Evolutionary conservation across 2,797 vertebrate species (phyloP).

Genomic region (Pogonophryne albipinna): DNA sequence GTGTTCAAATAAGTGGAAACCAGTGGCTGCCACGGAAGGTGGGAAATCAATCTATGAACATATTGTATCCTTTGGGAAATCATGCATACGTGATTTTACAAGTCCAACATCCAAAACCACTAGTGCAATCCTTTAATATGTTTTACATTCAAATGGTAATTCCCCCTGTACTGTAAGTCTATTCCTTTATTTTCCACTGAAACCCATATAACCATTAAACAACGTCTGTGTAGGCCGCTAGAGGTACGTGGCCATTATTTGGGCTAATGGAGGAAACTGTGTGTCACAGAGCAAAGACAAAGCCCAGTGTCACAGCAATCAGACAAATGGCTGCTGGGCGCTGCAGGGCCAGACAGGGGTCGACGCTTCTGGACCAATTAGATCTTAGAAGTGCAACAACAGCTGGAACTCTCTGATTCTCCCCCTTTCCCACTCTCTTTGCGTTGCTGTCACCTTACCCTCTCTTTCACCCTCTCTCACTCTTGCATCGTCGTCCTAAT

Average conservation of each 20-base stretch:
- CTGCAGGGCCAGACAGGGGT: constrained; percentile 63
- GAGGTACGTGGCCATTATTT: constrained; percentile 67
- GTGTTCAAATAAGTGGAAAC: constrained; percentile 18
- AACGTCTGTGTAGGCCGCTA: constrained; percentile 54
- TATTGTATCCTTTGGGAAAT: constrained; percentile 12
- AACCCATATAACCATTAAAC: constrained; percentile 45
- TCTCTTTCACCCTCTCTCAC: constrained; percentile 63
- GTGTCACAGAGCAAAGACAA: constrained; percentile 65
- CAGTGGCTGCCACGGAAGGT: not conserved
- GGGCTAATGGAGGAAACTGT: constrained; percentile 63
- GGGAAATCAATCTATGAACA: constrained; percentile 17
- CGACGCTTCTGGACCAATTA: constrained; percentile 74
- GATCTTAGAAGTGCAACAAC: constrained; percentile 55
- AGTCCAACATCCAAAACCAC: constrained; percentile 1
- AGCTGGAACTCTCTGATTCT: constrained; percentile 61
- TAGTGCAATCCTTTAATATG: constrained; percentile 4
- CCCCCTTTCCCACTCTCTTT: constrained; percentile 33
- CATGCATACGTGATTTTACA: constrained; percentile 1
- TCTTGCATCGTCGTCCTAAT: constrained; percentile 56
- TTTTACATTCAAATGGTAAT: constrained; percentile 17
- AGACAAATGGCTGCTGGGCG: constrained; percentile 68
- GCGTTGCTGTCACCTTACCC: constrained; percentile 63
- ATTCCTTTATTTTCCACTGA: constrained; percentile 25
- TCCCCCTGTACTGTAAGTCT: constrained; percentile 7
- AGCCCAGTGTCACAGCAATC: constrained; percentile 68